Evolutionary conservation across 1,140 invertebrate species (phyloP).

Genomic region (Campoletis sonorensis): DNA sequence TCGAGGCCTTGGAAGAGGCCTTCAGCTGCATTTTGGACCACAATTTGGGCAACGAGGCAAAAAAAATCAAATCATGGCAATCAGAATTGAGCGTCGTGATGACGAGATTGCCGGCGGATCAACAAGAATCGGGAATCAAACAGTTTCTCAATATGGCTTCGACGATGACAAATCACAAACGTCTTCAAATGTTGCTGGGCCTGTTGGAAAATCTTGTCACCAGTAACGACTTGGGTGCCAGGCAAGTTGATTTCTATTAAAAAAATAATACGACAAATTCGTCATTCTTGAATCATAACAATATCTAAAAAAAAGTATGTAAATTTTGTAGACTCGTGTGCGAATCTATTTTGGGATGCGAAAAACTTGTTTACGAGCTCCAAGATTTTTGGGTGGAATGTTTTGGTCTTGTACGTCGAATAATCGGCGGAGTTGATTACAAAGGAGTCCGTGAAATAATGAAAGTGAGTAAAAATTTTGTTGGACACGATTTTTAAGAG

Average conservation of each 20-base stretch:
- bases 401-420: slow-evolving; percentile 89
- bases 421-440: slow-evolving; percentile 95
- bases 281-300: not conserved
- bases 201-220: slow-evolving; percentile 86
- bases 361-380: slow-evolving; percentile 86
- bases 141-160: slow-evolving; percentile 84
- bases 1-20: slow-evolving; percentile 90
- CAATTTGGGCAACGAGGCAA: slow-evolving; percentile 81
- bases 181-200: slow-evolving; percentile 84
- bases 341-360: slow-evolving; percentile 88
- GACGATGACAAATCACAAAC: slow-evolving; percentile 82
- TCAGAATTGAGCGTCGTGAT: slow-evolving; percentile 79
- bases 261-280: not conserved
- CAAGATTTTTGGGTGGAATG: slow-evolving; percentile 92
- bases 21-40: slow-evolving; percentile 91
- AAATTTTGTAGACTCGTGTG: slow-evolving; percentile 86
- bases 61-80: slow-evolving; percentile 81
- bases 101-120: slow-evolving; percentile 79
- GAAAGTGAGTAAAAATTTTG: slow-evolving; percentile 82
- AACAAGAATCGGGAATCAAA: slow-evolving; percentile 83
- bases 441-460: slow-evolving; percentile 95
- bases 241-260: slow-evolving; percentile 75
- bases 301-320: not conserved
- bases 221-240: slow-evolving; percentile 80
- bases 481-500: not conserved